Base-by-base conservation (phyloP, 2,888 invertebrate genomes). In the Ectemnius continuus region DNA sequence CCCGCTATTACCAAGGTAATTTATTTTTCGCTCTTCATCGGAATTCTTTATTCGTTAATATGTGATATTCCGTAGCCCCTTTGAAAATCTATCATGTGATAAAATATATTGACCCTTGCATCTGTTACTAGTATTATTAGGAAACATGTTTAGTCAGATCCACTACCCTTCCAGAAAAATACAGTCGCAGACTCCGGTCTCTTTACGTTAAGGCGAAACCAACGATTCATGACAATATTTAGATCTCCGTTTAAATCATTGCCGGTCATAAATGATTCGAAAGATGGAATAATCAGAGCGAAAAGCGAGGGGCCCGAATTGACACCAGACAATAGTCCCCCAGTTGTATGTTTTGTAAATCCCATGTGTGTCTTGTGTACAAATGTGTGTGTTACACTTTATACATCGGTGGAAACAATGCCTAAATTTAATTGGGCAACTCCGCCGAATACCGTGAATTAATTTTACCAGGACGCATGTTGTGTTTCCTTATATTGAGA, bases 171-270 rank as follows among this genome's bases (percentile, higher is more conserved):
- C 59, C 90, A 91, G 90, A 90, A 85, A 83, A 86, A 81, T 83
- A 86, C 85, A 70, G 84, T 88, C 75, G 78, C 87, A 78, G 89
- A 90, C 79, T 89, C 83, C 79, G 88, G 90, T 87, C 84, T 91
- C 48, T 90, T 89, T 81, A 90, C 90, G 61, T 75, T 91, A 71
- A 81, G 88, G 81, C 87, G 87, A 83, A 90, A 91, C 85, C 88
- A 89, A 82, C 81, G 88, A 79, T 82, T 91, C 52, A 85, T 89
- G 84, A 86, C 87, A 72, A 82, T 90, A 72, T 85, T 91, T 83
- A 90, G 83, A 78, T 84, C 87, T 72, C 90, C 90, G 62, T 91
- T 91, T 80, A 90, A 90, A 85, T 90, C 90, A 59, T 84, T 91
- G 69, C 89, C 90, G 57, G 77, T 87, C 68, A 89, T 90, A 85